Evolutionary conservation across 2,113 vertebrate species (phyloP).

Genomic region (Bothrops jararaca): DNA sequence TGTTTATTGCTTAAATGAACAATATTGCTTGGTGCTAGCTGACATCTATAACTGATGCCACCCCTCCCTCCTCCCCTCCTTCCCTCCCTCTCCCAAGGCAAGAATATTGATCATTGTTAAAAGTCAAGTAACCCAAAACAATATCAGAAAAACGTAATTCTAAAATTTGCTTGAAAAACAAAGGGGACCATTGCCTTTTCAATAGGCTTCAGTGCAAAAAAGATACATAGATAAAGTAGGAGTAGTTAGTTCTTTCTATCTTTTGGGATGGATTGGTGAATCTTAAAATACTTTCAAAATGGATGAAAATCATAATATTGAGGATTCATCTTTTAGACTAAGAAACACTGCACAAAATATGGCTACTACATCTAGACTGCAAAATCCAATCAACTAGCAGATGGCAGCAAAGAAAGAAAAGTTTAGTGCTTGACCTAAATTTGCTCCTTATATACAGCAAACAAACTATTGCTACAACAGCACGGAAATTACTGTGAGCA

Average conservation of each 20-base stretch:
- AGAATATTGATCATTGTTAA: constrained; percentile 12
- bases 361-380: background rate
- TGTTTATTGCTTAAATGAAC: constrained; percentile 26
- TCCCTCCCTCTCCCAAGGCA: constrained; percentile 2
- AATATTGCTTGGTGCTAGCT: constrained; percentile 24
- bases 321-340: background rate
- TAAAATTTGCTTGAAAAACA: constrained; percentile 4
- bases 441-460: background rate
- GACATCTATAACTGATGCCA: constrained; percentile 2
- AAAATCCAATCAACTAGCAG: background rate
- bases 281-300: background rate
- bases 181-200: constrained; percentile 25
- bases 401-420: background rate
- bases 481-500: background rate
- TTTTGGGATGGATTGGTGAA: background rate
- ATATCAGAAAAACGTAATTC: background rate
- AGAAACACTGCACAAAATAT: background rate
- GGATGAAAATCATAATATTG: background rate
- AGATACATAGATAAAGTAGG: background rate
- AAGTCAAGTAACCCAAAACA: background rate
- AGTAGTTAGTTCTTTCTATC: background rate
- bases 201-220: background rate
- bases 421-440: background rate
- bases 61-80: background rate
- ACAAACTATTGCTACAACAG: background rate